A percentile compares a stretch with the other conserved stretches of the same genome.
These are phyloP conservation scores for Scolopax rusticola DNA, from an alignment of 2,797 vertebrate species.

Conservation along the genomic window DNA sequence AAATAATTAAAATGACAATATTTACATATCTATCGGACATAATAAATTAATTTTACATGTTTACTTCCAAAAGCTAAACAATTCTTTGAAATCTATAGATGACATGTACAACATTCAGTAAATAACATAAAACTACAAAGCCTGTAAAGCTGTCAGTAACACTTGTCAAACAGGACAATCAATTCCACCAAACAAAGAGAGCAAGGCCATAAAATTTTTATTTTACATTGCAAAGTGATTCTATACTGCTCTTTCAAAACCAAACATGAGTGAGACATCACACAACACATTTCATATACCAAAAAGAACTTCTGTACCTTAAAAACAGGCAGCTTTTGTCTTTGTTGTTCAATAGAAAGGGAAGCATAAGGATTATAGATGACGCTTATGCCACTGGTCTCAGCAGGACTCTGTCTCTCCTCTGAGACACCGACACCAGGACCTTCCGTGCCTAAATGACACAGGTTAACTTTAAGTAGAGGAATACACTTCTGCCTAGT, in stretches of 20 bases:
- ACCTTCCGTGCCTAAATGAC: slow-evolving; percentile 88
- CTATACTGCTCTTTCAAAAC: background rate
- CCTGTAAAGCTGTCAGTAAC: background rate
- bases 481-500: background rate
- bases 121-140: background rate
- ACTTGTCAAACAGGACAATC: background rate
- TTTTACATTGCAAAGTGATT: background rate
- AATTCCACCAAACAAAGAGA: background rate
- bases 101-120: accelerated
- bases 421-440: slow-evolving; percentile 87
- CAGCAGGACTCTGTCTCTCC: slow-evolving; percentile 91
- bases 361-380: slow-evolving; percentile 93
- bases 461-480: background rate
- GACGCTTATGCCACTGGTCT: slow-evolving; percentile 86
- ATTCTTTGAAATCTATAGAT: background rate
- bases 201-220: background rate
- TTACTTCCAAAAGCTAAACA: background rate
- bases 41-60: background rate
- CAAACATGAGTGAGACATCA: background rate
- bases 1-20: background rate
- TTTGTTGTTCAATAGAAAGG: slow-evolving; percentile 95
- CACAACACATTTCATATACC: background rate
- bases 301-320: slow-evolving; percentile 82
- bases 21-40: background rate
- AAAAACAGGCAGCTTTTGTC: slow-evolving; percentile 96